Evolutionary conservation across 2,113 vertebrate species (phyloP).

Genomic region (Cricetomys ansorgei): DNA sequence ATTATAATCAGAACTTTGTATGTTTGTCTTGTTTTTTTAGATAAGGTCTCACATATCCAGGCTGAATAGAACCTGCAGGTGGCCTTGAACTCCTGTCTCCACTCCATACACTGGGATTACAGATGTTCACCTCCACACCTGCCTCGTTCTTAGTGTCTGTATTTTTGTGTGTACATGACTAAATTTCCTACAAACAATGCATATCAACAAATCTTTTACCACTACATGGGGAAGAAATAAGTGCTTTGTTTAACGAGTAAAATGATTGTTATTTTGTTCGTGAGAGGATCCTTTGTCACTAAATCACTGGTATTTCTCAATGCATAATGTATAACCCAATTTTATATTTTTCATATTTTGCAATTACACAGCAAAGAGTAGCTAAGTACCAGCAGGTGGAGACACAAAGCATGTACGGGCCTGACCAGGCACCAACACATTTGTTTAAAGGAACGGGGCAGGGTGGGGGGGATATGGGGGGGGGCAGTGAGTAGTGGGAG

Average conservation of each 20-base stretch:
- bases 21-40: neutral
- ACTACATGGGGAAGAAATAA: neutral
- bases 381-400: constrained; percentile 14
- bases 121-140: neutral
- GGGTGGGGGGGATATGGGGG: too few relatives aligned
- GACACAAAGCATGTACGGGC: accelerated
- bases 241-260: neutral
- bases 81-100: neutral
- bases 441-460: neutral
- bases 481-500: neutral
- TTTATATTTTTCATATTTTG: neutral
- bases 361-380: neutral
- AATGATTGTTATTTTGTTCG: neutral
- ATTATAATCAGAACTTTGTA: neutral
- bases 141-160: neutral
- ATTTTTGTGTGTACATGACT: neutral
- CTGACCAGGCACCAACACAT: neutral
- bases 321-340: neutral
- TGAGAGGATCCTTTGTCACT: neutral
- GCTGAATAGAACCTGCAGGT: neutral
- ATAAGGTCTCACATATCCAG: neutral
- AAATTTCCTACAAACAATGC: constrained; percentile 26
- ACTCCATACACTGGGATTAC: neutral
- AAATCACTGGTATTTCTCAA: constrained; percentile 24
- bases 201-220: neutral